phyloP scores from a whole-genome alignment of 2,797 vertebrate species.

The Crocodylus rhombifer region DNA sequence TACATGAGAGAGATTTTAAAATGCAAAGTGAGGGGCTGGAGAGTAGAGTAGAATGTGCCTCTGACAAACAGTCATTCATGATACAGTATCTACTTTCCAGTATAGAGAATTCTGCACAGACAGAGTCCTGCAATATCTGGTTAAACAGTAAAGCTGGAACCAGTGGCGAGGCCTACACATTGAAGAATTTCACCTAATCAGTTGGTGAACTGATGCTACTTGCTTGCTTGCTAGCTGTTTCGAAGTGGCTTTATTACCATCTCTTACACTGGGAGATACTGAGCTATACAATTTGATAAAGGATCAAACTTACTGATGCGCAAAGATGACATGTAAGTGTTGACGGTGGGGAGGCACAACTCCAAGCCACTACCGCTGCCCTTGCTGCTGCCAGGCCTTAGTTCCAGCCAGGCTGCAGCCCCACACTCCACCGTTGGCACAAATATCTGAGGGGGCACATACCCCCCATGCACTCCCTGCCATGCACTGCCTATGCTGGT shows the following conservation, averaged over 20 bases:
- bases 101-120: background rate
- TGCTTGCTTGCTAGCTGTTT: accelerated
- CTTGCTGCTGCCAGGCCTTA: too few species aligned
- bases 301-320: background rate
- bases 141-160: background rate
- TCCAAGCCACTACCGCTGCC: too few species aligned
- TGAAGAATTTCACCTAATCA: accelerated
- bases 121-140: background rate
- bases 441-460: too few species aligned
- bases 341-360: too few species aligned
- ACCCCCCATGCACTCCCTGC: too few species aligned
- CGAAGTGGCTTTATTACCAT: background rate
- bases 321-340: too few species aligned
- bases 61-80: background rate
- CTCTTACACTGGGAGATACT: background rate
- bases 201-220: accelerated
- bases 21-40: accelerated
- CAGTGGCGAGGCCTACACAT: accelerated
- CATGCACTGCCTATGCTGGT: accelerated
- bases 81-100: accelerated
- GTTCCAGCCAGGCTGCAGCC: too few species aligned
- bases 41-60: accelerated
- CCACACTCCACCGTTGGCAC: too few species aligned
- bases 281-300: background rate
- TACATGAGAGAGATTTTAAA: accelerated